Conservation (phyloP, 2,797 vertebrate genomes). For the Coilia nasus region DNA sequence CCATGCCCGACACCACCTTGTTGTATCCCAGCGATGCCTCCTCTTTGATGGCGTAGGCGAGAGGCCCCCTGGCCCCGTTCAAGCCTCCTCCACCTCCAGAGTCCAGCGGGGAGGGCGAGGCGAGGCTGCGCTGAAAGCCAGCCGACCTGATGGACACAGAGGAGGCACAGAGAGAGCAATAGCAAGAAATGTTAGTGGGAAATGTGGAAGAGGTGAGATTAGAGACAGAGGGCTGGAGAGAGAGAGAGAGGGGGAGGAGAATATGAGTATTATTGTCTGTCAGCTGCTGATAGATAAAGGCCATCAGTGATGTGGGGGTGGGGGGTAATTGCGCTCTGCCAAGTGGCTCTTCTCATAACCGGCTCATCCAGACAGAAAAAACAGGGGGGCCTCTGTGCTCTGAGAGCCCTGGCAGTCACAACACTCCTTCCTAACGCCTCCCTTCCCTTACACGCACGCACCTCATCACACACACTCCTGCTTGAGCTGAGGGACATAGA, state of each 20-base stretch:
- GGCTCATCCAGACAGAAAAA: conserved; percentile 42
- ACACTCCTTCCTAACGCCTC: conserved; percentile 16
- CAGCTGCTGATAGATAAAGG: conserved; percentile 67
- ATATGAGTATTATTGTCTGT: conserved; percentile 65
- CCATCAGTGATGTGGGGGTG: conserved; percentile 33
- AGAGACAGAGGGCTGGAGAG: conserved; percentile 42
- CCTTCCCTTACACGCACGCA: not conserved
- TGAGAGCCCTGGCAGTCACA: conserved; percentile 24
- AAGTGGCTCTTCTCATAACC: conserved; percentile 60
- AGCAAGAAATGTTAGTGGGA: conserved; percentile 42
- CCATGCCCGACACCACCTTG: conserved; percentile 68
- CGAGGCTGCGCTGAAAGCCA: conserved; percentile 77
- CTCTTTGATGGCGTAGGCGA: conserved; percentile 88
- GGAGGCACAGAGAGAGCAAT: conserved; percentile 52
- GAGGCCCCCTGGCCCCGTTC: conserved; percentile 70
- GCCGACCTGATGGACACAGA: conserved; percentile 74
- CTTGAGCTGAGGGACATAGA: no score
- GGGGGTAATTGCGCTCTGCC: conserved; percentile 25
- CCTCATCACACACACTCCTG: not conserved
- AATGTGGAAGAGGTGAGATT: conserved; percentile 48
- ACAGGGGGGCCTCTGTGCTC: conserved; percentile 47
- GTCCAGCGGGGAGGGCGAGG: conserved; percentile 54
- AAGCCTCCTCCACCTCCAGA: conserved; percentile 61
- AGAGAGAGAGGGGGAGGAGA: conserved; percentile 53
- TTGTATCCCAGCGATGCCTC: conserved; percentile 82